Base-by-base conservation (phyloP, 2,888 invertebrate species). In the Spatulosminthurus flaviceps region DNA sequence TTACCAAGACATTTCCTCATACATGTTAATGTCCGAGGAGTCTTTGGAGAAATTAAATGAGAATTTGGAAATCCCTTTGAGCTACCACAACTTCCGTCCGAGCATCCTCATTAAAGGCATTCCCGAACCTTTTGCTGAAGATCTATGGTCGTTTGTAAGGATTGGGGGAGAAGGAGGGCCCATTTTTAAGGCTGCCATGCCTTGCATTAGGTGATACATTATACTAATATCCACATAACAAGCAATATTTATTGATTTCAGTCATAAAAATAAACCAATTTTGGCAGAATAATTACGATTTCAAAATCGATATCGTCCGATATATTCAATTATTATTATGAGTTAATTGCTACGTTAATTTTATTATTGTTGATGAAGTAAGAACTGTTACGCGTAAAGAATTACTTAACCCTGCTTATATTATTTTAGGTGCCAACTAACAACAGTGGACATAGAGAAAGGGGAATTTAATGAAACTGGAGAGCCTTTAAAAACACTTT, bases 1-100 rank as follows among this genome's bases (percentile, higher is more conserved):
- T 19, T 86, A 84, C 80, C 86, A 87, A 42, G 88, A 88, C 82
- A 86, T 86, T 79, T 86, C 87, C 51, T 86, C 87, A 1, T 88
- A 87, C 82, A 87, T 88, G 86, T 76, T 88, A 64, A 85, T 87
- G 77, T 83, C 86, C 0, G 84, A 86, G 43, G 84, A 86, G 13
- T 88, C 88, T 4, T 80, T 88, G 0, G 83, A 83, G 0, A 86
- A 87, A 75, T 81, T 88, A 7, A 87, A 88, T 81, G 84, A 81
- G 5, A 85, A 86, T 29, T 84, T 86, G 1, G 86, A 86, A 13
- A 79, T 74, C 19, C 83, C 83, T 1, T 86, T 88, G 1, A 83
- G 85, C 51, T 85, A 86, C 76, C 81, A 84, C 26, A 86, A 86
- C 78, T 88, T 88, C 83, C 83, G 88, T 61, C 88, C 88, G 22